Percentiles rank a stretch among this genome's conserved stretches.
phyloP scores from a whole-genome alignment of 2,888 invertebrate species.

The Dioctria rufipes region DNA sequence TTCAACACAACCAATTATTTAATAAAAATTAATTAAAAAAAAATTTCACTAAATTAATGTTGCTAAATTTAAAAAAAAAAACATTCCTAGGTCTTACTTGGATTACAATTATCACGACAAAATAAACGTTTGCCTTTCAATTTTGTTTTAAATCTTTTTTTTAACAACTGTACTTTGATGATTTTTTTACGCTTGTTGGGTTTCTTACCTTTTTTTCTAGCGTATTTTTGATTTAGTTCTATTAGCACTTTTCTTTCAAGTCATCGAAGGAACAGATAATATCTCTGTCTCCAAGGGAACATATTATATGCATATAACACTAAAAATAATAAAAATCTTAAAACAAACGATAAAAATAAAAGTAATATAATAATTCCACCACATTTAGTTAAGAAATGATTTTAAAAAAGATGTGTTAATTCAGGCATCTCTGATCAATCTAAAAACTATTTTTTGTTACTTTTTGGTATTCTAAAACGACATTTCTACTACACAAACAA shows the following conservation, averaged over 20 bases:
- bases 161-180: no score
- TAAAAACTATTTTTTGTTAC: slow-evolving; percentile 38
- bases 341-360: slow-evolving; percentile 4
- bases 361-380: neutral
- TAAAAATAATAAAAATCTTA: slow-evolving; percentile 6
- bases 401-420: slow-evolving; percentile 10
- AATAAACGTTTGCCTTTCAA: slow-evolving; percentile 11
- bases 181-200: no score
- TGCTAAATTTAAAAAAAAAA: neutral
- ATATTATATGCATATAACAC: no score
- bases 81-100: no score
- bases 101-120: slow-evolving; percentile 20
- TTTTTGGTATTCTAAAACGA: slow-evolving; percentile 33
- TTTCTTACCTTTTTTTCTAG: no score
- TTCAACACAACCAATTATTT: slow-evolving; percentile 23
- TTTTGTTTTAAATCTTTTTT: neutral
- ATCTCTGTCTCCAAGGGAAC: neutral
- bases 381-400: slow-evolving; percentile 23
- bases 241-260: slow-evolving; percentile 8
- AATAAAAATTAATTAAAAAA: neutral
- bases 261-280: slow-evolving; percentile 21
- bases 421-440: slow-evolving; percentile 17
- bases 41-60: slow-evolving; percentile 15
- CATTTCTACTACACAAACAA: slow-evolving; percentile 23
- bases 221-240: neutral